These are phyloP conservation scores for Papilio elwesi DNA, from an alignment of 2,888 invertebrate genomes.

Conservation along the genomic window DNA sequence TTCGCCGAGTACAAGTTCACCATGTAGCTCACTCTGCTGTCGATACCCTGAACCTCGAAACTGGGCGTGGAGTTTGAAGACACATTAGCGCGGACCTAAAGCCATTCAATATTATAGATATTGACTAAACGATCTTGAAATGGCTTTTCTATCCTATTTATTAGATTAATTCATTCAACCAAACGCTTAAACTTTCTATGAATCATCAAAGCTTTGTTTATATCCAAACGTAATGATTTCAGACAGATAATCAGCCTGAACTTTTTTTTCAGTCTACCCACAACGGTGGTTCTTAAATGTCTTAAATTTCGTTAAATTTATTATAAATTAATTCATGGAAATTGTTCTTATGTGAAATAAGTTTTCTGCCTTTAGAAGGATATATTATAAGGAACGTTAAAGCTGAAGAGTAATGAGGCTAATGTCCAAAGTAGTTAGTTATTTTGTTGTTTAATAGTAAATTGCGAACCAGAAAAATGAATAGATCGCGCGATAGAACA, in stretches of 20 bases:
- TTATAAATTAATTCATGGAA: neutral
- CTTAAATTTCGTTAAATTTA: neutral
- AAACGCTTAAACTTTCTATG: too few relatives aligned
- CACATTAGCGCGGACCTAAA: slow-evolving; percentile 83
- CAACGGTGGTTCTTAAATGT: neutral
- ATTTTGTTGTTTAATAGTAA: slow-evolving; percentile 11
- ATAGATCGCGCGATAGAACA: slow-evolving; percentile 20
- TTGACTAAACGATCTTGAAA: too few relatives aligned
- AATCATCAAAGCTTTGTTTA: too few relatives aligned
- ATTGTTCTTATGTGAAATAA: too few relatives aligned
- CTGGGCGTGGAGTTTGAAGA: slow-evolving; percentile 83
- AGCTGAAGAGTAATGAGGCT: neutral
- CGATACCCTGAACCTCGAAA: slow-evolving; percentile 87
- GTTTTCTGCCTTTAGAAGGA: neutral
- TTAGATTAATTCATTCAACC: too few relatives aligned
- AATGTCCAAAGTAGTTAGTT: neutral
- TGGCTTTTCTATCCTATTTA: too few relatives aligned
- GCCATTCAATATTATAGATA: slow-evolving; percentile 38
- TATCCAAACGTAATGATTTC: too few relatives aligned
- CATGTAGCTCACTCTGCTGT: slow-evolving; percentile 88
- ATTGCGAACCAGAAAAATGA: slow-evolving; percentile 42
- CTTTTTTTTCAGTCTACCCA: too few relatives aligned
- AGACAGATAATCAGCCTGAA: too few relatives aligned
- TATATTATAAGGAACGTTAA: too few relatives aligned
- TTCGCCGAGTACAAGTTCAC: slow-evolving; percentile 93